phyloP scores from a whole-genome alignment of 2,888 invertebrate species.

The Pachliopta kotzebuea region DNA sequence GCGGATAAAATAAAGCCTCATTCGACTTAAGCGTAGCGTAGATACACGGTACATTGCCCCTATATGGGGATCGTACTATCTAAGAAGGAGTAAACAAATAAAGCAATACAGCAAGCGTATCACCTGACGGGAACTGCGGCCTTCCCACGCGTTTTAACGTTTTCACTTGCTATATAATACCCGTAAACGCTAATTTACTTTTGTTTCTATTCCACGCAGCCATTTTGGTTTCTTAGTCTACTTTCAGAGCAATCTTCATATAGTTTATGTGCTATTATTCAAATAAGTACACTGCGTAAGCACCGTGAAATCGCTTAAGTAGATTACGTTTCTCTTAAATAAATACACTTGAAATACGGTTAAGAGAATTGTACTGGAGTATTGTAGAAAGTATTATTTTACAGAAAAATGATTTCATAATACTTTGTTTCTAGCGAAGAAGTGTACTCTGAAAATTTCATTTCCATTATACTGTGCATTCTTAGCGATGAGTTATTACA shows the following conservation, averaged over 20 bases:
- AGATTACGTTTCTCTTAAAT: conserved; percentile 31
- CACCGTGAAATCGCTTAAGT: conserved; percentile 29
- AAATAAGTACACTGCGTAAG: conserved; percentile 25
- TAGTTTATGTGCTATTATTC: conserved; percentile 42
- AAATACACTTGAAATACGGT: conserved; percentile 27
- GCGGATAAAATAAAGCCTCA: conserved; percentile 65
- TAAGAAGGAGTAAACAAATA: conserved; percentile 55
- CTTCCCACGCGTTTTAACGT: conserved; percentile 61
- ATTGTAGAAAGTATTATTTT: conserved; percentile 22
- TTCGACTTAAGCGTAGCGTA: conserved; percentile 50
- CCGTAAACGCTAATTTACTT: conserved; percentile 63
- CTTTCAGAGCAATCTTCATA: conserved; percentile 51
- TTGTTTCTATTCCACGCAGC: conserved; percentile 59
- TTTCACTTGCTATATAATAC: conserved; percentile 42
- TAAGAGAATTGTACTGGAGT: conserved; percentile 22
- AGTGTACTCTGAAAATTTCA: conserved; percentile 20
- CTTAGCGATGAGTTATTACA: conserved; percentile 4
- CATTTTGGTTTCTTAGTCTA: conserved; percentile 53
- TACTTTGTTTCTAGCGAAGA: conserved; percentile 13
- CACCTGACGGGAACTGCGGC: conserved; percentile 54
- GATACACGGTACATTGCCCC: conserved; percentile 49
- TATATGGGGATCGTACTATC: conserved; percentile 47
- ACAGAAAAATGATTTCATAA: conserved; percentile 20
- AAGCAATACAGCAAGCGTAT: conserved; percentile 49
- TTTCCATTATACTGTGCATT: conserved; percentile 13